Conservation (phyloP, 2,797 vertebrate genomes). For the Sebastes oblongus region DNA sequence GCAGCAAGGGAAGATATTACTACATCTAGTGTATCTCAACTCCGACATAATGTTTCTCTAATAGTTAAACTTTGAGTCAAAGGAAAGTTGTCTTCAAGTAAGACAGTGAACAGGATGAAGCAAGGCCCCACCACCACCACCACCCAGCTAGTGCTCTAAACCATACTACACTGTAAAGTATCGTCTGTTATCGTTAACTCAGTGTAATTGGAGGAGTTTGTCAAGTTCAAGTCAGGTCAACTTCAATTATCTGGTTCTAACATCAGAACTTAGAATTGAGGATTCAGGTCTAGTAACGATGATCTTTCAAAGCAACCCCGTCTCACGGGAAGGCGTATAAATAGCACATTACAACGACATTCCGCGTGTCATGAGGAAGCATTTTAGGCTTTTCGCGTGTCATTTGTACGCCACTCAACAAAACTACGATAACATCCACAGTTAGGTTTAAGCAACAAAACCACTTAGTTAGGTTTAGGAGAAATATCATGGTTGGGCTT, state of each 20-base stretch:
- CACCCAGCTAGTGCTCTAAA: neutral
- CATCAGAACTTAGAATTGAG: neutral
- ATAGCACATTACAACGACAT: no score
- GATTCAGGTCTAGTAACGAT: neutral
- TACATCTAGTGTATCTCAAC: slow-evolving; percentile 65
- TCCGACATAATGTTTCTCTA: slow-evolving; percentile 48
- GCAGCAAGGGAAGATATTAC: slow-evolving; percentile 60
- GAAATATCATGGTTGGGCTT: no score
- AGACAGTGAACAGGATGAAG: slow-evolving; percentile 10
- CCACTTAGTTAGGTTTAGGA: no score
- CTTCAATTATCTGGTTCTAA: neutral
- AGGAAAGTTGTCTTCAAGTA: slow-evolving; percentile 46
- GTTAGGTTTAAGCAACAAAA: no score
- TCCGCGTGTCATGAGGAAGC: no score
- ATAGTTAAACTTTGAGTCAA: slow-evolving; percentile 53
- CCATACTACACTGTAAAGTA: neutral
- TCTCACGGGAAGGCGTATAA: no score
- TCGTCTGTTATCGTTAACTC: no score
- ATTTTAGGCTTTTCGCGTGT: no score
- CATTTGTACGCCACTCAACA: no score
- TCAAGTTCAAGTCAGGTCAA: neutral
- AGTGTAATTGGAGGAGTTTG: neutral
- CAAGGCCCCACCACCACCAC: neutral
- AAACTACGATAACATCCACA: no score
- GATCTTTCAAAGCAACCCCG: neutral